Evolutionary conservation across 2,797 vertebrate species (phyloP).

Genomic region (Takifugu rubripes): DNA sequence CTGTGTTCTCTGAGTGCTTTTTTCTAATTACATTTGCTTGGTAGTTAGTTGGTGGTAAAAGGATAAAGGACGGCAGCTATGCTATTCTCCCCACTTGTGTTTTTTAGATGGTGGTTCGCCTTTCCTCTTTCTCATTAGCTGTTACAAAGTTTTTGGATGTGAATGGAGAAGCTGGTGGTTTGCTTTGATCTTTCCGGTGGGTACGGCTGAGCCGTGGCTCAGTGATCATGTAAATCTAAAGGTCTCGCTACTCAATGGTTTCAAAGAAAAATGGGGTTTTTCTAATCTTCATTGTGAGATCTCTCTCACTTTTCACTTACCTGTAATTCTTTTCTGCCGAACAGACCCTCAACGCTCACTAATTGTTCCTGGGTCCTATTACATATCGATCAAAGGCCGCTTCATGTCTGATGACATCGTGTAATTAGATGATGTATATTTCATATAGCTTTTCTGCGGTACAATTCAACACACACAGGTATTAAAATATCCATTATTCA

Average conservation of each 20-base stretch:
- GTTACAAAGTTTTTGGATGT: conserved; percentile 17
- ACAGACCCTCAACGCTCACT: conserved; percentile 50
- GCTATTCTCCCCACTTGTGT: too few species aligned
- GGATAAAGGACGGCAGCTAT: too few species aligned
- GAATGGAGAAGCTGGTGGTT: conserved; percentile 19
- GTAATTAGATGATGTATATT: conserved; percentile 76
- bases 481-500: conserved; percentile 74
- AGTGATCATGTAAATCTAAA: conserved; percentile 52
- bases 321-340: conserved; percentile 22
- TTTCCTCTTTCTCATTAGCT: too few species aligned
- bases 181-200: conserved; percentile 50
- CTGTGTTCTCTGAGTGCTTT: too few species aligned
- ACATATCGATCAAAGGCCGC: conserved; percentile 72
- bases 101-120: too few species aligned
- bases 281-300: conserved; percentile 47
- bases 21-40: too few species aligned
- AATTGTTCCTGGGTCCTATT: conserved; percentile 75
- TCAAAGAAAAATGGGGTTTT: conserved; percentile 41
- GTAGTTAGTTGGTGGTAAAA: too few species aligned
- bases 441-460: conserved; percentile 64
- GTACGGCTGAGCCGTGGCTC: conserved; percentile 42
- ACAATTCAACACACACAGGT: conserved; percentile 64
- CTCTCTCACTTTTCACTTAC: conserved; percentile 53
- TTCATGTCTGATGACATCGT: conserved; percentile 61
- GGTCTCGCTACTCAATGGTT: conserved; percentile 44